Evolutionary conservation across 2,888 invertebrate genomes (phyloP).

Genomic region (Lysandra coridon): DNA sequence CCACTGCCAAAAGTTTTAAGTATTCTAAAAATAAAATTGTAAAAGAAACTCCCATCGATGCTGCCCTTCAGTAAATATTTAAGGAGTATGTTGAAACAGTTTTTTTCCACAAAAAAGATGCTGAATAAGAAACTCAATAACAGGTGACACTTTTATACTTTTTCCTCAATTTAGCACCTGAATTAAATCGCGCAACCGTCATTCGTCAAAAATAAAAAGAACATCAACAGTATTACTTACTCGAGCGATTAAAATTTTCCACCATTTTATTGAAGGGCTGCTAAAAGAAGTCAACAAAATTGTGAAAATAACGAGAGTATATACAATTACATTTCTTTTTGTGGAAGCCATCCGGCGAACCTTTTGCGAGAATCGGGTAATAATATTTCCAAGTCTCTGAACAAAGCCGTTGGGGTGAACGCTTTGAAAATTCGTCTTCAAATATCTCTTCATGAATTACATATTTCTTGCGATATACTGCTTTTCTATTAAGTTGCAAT

Average conservation of each 20-base stretch:
- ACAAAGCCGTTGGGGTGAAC: constrained; percentile 63
- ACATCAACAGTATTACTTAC: constrained; percentile 5
- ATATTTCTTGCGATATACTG: constrained; percentile 5
- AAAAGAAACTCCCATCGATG: background rate
- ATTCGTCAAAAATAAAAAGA: background rate
- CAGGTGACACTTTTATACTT: background rate
- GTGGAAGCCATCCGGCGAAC: constrained; percentile 50
- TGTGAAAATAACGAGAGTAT: constrained; percentile 58
- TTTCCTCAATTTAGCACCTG: background rate
- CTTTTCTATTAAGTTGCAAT: constrained; percentile 6
- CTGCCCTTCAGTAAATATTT: constrained; percentile 1
- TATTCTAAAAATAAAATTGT: constrained; percentile 16
- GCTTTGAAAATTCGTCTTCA: constrained; percentile 54
- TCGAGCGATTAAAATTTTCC: constrained; percentile 19
- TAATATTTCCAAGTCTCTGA: constrained; percentile 71
- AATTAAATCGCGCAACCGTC: background rate
- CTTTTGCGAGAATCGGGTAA: constrained; percentile 66
- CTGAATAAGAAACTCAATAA: background rate
- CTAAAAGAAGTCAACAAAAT: constrained; percentile 29
- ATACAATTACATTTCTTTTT: constrained; percentile 59
- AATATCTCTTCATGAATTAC: constrained; percentile 45
- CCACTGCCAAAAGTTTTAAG: constrained; percentile 25
- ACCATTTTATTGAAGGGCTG: constrained; percentile 12
- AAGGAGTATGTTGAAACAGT: background rate
- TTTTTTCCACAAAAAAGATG: background rate